Conservation (phyloP, 2,888 invertebrate genomes). For the Stenichneumon culpator region DNA sequence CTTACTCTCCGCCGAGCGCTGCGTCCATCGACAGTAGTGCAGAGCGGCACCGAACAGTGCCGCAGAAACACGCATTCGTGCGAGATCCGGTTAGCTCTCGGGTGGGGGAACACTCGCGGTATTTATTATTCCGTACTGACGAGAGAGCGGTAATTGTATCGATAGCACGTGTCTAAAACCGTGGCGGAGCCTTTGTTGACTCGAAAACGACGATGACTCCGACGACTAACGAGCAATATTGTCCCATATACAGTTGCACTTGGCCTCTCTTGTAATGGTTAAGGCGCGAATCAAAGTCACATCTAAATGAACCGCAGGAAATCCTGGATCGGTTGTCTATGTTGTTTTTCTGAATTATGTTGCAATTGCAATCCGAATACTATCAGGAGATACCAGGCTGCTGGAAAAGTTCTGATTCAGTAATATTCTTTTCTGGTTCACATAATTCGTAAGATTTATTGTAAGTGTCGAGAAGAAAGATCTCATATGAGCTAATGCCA, state of each 20-base stretch:
- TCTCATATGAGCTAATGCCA: background rate
- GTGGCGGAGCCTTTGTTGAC: slow-evolving; percentile 20
- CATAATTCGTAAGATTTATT: background rate
- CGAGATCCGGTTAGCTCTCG: slow-evolving; percentile 50
- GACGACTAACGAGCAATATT: slow-evolving; percentile 38
- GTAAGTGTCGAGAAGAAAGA: background rate
- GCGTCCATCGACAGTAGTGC: slow-evolving; percentile 18
- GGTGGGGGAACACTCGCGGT: slow-evolving; percentile 27
- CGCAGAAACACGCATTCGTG: slow-evolving; percentile 12
- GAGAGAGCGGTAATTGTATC: background rate
- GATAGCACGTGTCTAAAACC: slow-evolving; percentile 15
- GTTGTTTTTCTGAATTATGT: background rate
- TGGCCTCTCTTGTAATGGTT: slow-evolving; percentile 1
- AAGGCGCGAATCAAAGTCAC: slow-evolving; percentile 3
- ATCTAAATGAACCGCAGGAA: slow-evolving; percentile 10
- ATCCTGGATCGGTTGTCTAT: background rate
- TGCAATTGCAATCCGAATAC: background rate
- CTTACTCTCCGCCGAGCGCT: background rate
- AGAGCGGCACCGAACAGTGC: slow-evolving; percentile 10
- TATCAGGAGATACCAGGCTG: background rate
- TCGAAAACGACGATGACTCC: slow-evolving; percentile 34
- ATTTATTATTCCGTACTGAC: slow-evolving; percentile 43
- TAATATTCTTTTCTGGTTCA: background rate
- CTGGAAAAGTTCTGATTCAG: background rate
- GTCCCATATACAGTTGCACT: slow-evolving; percentile 37